Evolutionary conservation across 2,888 invertebrate genomes (phyloP).

Genomic region (Horisme vitalbata): DNA sequence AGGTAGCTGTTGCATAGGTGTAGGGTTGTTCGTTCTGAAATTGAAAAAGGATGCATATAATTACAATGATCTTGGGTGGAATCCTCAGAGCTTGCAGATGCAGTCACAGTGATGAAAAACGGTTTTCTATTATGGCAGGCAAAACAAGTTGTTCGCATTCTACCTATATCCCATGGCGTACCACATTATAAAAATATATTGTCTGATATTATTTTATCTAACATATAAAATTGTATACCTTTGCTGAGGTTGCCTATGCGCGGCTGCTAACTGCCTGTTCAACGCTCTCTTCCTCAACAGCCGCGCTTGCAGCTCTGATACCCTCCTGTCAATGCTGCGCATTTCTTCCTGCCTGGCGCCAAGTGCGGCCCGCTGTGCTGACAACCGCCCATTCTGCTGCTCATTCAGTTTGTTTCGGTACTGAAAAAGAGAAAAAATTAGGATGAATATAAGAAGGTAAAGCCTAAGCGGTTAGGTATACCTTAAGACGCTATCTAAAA

Average conservation of each 20-base stretch:
- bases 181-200: no score
- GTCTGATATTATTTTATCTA: not conserved
- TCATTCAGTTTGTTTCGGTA: constrained; percentile 98
- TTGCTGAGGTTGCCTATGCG: constrained; percentile 73
- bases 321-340: constrained; percentile 95
- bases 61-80: no score
- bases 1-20: constrained; percentile 76
- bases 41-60: not conserved
- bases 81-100: no score
- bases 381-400: constrained; percentile 95
- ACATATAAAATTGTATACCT: constrained; percentile 31
- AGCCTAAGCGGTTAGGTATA: no score
- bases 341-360: constrained; percentile 95
- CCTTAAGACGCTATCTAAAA: not conserved
- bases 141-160: no score
- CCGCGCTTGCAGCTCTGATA: constrained; percentile 96
- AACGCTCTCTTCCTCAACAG: constrained; percentile 93
- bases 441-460: not conserved
- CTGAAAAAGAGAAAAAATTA: constrained; percentile 78
- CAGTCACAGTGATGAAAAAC: no score
- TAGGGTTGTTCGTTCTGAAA: constrained; percentile 71
- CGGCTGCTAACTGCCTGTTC: constrained; percentile 85
- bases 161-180: no score
- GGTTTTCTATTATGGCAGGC: no score
- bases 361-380: constrained; percentile 93